These are phyloP conservation scores for Harpagifer antarcticus DNA, from an alignment of 2,797 vertebrate species.

Conservation along the genomic window DNA sequence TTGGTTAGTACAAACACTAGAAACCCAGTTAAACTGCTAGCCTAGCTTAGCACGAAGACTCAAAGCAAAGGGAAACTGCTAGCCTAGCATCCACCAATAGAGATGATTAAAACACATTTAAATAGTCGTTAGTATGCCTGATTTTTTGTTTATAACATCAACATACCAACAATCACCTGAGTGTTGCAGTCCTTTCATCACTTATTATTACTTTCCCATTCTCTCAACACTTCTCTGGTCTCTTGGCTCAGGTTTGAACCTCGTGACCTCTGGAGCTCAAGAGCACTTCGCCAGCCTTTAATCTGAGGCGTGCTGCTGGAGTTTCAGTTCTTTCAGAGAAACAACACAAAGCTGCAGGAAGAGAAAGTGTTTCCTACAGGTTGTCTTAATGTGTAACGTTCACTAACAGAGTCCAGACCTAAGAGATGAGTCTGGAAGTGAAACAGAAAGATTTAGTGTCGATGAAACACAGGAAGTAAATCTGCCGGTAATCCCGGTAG, in stretches of 20 bases:
- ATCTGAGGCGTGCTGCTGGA: constrained; percentile 48
- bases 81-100: background rate
- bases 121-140: no score
- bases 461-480: constrained; percentile 46
- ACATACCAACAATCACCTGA: no score
- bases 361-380: constrained; percentile 1
- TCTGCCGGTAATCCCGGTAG: constrained; percentile 35
- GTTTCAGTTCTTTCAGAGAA: constrained; percentile 56
- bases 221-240: no score
- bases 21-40: background rate
- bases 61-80: background rate
- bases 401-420: background rate
- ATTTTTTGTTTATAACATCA: no score
- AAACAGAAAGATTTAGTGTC: constrained; percentile 25
- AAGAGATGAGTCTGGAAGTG: background rate
- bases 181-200: no score
- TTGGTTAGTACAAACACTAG: no score
- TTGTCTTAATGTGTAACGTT: constrained; percentile 25
- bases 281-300: constrained; percentile 11
- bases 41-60: background rate
- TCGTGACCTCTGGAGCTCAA: constrained; percentile 20
- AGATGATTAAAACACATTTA: no score
- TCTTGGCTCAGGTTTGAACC: background rate
- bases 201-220: no score
- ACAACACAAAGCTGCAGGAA: constrained; percentile 42